Evolutionary conservation across 2,888 invertebrate genomes (phyloP).

Genomic region (Timema podura): DNA sequence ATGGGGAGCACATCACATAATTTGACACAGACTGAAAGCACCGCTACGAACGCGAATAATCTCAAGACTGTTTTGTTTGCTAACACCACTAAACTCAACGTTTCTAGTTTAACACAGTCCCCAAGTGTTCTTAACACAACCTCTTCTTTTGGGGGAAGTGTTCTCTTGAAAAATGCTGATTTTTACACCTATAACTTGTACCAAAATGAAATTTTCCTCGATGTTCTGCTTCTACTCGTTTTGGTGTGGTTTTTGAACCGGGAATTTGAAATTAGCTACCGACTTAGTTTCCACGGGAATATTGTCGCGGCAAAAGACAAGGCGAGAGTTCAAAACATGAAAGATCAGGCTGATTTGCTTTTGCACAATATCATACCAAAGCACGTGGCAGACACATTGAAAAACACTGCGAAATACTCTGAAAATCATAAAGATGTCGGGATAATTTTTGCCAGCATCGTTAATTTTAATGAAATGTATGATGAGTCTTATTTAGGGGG

Average conservation of each 20-base stretch:
- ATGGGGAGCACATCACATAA: background rate
- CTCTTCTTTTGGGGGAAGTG: background rate
- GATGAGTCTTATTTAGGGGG: slow-evolving; percentile 95
- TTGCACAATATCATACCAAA: slow-evolving; percentile 95
- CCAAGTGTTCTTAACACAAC: background rate
- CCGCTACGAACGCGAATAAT: background rate
- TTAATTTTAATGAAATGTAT: slow-evolving; percentile 97
- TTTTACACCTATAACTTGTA: slow-evolving; percentile 38
- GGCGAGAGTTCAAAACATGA: slow-evolving; percentile 82
- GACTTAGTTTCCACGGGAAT: slow-evolving; percentile 89
- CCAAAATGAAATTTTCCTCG: slow-evolving; percentile 73
- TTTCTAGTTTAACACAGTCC: background rate
- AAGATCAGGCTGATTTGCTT: slow-evolving; percentile 95
- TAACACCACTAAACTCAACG: background rate
- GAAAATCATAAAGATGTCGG: slow-evolving; percentile 90
- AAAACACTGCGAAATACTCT: slow-evolving; percentile 89
- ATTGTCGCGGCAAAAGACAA: slow-evolving; percentile 86
- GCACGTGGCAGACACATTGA: slow-evolving; percentile 89
- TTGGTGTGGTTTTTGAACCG: slow-evolving; percentile 91
- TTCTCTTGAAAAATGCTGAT: background rate
- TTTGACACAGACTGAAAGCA: background rate
- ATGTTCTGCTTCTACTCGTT: slow-evolving; percentile 73
- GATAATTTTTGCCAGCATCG: slow-evolving; percentile 93
- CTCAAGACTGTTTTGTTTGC: background rate
- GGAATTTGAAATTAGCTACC: slow-evolving; percentile 92